Evolutionary conservation across 2,797 vertebrate species (phyloP), one percentile per base, ranked within the genome.

Genomic region (Gymnothorax reevesii): DNA sequence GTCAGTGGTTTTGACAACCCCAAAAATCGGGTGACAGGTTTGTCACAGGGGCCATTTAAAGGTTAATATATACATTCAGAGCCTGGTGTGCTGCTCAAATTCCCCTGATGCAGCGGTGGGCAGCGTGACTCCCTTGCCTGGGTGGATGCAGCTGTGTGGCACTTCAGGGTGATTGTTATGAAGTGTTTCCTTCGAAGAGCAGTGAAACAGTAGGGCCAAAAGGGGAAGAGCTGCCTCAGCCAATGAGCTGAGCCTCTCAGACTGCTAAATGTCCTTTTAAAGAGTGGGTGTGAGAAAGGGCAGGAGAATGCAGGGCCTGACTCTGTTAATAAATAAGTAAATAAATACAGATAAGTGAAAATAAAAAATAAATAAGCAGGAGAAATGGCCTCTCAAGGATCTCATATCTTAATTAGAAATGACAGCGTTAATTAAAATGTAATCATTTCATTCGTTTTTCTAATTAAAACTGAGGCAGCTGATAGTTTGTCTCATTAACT

Each of bases 401-500:
- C 92, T 91, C 92, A 94, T 92, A 95, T 95, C 95, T 94, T 96
- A 96, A 96, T 96, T 96, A 94, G 94, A 95, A 96, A 94, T 94
- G 96, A 94, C 96, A 95, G 95, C 93, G 95, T 93, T 95, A 96
- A 96, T 96, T 96, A 96, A 95, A 95, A 93, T 95, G 94, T 94
- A 96, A 96, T 96, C 93, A 94, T 95, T 96, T 92, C 88, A 90
- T 94, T 93, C 92, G 83, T 95, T 95, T 66, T 96, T 95, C 93
- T 95, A 96, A 96, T 96, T 96, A 96, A 95, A 95, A 95, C 92
- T 87, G 89, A 94, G 93, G 93, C 92, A 89, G 91, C 93, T 94
- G 94, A 95, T 96, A 95, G 95, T 94, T 95, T 95, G 94, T 95
- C 93, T 96, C 94, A 96, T 96, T 96, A 96, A 95, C 95, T 96